Base-by-base conservation (phyloP, 2,888 invertebrate species). In the Erynnis tages region DNA sequence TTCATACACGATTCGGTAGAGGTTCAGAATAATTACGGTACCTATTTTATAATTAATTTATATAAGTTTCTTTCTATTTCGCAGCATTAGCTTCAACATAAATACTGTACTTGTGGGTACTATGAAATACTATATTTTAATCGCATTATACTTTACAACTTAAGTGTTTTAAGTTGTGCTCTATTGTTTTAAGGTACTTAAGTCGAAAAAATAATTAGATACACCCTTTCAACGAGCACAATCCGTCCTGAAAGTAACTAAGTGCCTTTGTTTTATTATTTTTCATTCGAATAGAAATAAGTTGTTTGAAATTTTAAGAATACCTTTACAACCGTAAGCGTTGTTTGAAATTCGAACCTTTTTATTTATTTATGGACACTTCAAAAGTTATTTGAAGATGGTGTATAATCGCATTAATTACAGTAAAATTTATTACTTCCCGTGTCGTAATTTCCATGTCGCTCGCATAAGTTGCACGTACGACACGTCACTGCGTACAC, bases 251-350 rank as follows among this genome's bases (percentile, higher is more conserved):
- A 56, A 54, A 54, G 56, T 58, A 56, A 48, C 50, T 57, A 60
- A 67, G 60, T 56, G 55, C 53, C 59, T 62, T 65, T 64, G 63
- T 65, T 61, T 61, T 61, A 55, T 54, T 66, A 69, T 72, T 74
- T 71, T 70, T 73, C 61, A 62, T 67, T 69, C 54, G 65, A 67
- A 71, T 71, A 63, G 70, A 73, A 57, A 58, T 58, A 60, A 61
- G 57, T 60, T 61, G 63, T 68, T 67, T 60, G 61, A 72, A 73
- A 67, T 68, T 67, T 62, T 67, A 60, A 66, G 69, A 71, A 74
- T 69, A 69, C 71, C 71, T 64, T 69, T 66, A 64, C 66, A 63
- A 66, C 67, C 62, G 66, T 63, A 59, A 57, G 66, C 62, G 71
- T 80, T 80, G 77, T 80, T 68, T 40, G 29, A 46, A 40, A 50